Evolutionary conservation across 1,140 invertebrate genomes (phyloP), one percentile per base, ranked within the genome.

Genomic region (Oscheius sp.): DNA sequence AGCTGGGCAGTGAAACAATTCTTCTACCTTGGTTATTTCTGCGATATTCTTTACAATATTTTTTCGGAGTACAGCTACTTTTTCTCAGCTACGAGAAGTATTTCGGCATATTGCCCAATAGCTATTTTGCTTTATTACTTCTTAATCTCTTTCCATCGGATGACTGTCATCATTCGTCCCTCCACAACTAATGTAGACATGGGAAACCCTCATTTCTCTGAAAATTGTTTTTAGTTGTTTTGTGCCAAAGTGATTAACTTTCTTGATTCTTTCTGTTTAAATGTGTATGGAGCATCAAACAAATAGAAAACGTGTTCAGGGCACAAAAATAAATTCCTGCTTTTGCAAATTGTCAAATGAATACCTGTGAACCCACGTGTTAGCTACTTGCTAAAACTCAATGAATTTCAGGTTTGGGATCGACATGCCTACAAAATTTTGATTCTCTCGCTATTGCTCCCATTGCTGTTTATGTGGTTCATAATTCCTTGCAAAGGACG

Each of bases 1-100:
- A n/a, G n/a, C n/a, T n/a, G n/a, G n/a, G n/a, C n/a, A n/a, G 49
- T 55, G 23, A 55, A 55, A 26, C 49, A 55, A 26, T 55, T 55
- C 23, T 26, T 26, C 4, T 20, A 7, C 4, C 49, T 55, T 4
- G 49, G 49, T 26, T 55, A 26, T 15, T 55, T 55, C 49, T 55
- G 49, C 28, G 49, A 55, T 26, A 23, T 23, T 20, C 15, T 55
- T 26, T 55, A 4, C 7, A 23, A 26, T 15, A 23, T 26, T 13
- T 55, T 55, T 23, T 15, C 49, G 15, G 7, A 55, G 49, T 26
- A 15, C 7, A 55, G 28, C 23, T 55, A 26, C 15, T 13, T 13
- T 55, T 20, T 55, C 49, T 20, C 49, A 15, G 15, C 49, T 15
- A 55, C 49, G 23, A 15, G 49, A 23, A 26, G 15, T 4, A 55